A percentile compares a stretch with the other conserved stretches of the same genome.
phyloP scores from a whole-genome alignment of 1,140 invertebrate species.

The Zaprionus ornatus region DNA sequence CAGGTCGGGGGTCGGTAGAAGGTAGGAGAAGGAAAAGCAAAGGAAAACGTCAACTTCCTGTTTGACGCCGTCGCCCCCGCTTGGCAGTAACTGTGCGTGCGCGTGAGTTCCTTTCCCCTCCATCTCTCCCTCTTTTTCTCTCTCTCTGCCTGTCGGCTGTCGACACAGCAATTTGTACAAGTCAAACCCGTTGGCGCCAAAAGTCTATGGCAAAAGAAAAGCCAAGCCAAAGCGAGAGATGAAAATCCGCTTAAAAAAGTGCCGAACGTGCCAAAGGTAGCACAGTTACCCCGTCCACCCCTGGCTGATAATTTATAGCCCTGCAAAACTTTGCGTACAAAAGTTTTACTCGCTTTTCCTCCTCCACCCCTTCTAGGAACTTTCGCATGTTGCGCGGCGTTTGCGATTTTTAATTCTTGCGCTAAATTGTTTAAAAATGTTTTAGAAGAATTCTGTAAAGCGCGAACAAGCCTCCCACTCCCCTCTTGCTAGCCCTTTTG shows the following conservation, averaged over 20 bases:
- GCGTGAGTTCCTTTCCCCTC: constrained; percentile 61
- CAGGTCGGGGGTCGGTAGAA: constrained; percentile 28
- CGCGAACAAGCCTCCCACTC: constrained; percentile 22
- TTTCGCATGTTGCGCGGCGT: constrained; percentile 74
- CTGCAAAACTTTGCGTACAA: constrained; percentile 73
- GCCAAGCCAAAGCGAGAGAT: constrained; percentile 65
- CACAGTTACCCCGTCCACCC: not conserved
- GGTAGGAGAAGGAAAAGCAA: constrained; percentile 31
- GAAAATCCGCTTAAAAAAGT: constrained; percentile 78
- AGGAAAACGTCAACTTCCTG: constrained; percentile 48
- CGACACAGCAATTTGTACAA: constrained; percentile 81
- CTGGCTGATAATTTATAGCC: constrained; percentile 75
- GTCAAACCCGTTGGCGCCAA: constrained; percentile 78
- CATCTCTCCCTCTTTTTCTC: constrained; percentile 31
- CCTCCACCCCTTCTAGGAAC: constrained; percentile 35
- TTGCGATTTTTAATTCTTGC: constrained; percentile 80
- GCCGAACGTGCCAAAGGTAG: constrained; percentile 73
- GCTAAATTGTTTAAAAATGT: constrained; percentile 83
- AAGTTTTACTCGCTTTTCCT: constrained; percentile 27
- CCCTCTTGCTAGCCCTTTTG: constrained; percentile 33
- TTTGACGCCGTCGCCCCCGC: not conserved
- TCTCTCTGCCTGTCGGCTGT: constrained; percentile 45
- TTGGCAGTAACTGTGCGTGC: constrained; percentile 59
- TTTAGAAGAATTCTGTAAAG: constrained; percentile 70
- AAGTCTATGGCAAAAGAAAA: constrained; percentile 75